phyloP scores from a whole-genome alignment of 2,797 vertebrate genomes.

The Scarus forsteni region DNA sequence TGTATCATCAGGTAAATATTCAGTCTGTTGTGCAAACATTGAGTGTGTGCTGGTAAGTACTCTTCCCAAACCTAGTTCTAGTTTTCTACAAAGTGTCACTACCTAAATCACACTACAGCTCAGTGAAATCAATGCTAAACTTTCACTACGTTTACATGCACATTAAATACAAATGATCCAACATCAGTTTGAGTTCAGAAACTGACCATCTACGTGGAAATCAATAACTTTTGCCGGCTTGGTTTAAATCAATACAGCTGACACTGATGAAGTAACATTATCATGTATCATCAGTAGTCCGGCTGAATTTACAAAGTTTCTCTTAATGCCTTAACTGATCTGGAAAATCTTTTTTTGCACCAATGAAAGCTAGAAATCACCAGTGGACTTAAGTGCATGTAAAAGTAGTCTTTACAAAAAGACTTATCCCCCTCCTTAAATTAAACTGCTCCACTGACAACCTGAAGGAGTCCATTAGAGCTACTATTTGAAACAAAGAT shows the following conservation, averaged over 20 bases:
- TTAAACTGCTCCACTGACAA: constrained; percentile 54
- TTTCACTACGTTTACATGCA: constrained; percentile 57
- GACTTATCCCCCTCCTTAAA: constrained; percentile 38
- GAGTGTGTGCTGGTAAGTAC: constrained; percentile 34
- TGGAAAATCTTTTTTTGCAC: background rate
- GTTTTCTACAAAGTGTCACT: constrained; percentile 18
- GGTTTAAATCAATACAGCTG: background rate
- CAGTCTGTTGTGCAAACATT: constrained; percentile 59
- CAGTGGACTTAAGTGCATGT: constrained; percentile 50
- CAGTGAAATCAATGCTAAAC: constrained; percentile 15
- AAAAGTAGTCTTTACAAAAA: constrained; percentile 40
- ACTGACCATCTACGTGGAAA: constrained; percentile 4
- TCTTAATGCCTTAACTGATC: constrained; percentile 1
- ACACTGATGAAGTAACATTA: background rate
- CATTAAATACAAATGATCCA: constrained; percentile 26
- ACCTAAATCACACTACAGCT: constrained; percentile 19
- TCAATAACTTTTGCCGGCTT: background rate
- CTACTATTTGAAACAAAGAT: constrained; percentile 63
- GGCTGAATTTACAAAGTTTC: background rate
- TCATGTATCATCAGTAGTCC: background rate
- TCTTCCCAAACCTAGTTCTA: constrained; percentile 20
- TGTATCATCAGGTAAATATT: constrained; percentile 40
- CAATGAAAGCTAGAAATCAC: constrained; percentile 22
- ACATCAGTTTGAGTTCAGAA: constrained; percentile 34
- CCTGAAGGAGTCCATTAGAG: constrained; percentile 56